Conservation (phyloP, 2,797 vertebrate genomes). For the Podarcis siculus region DNA sequence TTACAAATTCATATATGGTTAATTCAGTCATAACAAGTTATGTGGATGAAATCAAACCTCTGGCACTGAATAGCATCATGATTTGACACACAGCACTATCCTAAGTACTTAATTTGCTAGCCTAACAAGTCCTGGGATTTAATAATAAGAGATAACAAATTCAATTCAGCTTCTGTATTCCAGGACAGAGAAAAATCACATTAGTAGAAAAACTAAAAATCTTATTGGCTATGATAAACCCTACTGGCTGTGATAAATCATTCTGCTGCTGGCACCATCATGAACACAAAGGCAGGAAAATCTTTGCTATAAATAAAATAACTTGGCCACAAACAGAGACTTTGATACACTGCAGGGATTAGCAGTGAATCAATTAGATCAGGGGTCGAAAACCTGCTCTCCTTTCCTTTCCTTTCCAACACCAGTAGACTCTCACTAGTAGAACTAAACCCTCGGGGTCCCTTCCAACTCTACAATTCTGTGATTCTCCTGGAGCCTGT, state of each 20-base stretch:
- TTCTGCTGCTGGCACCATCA: neutral
- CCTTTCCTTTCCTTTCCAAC: neutral
- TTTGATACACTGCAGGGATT: neutral
- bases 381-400: neutral
- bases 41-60: neutral
- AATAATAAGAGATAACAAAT: neutral
- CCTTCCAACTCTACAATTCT: no score
- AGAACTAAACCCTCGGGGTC: no score
- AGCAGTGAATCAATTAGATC: neutral
- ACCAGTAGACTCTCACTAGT: no score
- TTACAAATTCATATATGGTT: neutral
- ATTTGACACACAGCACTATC: neutral
- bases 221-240: neutral
- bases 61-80: neutral
- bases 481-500: no score
- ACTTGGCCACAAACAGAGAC: neutral
- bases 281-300: neutral
- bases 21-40: neutral
- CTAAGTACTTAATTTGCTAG: neutral
- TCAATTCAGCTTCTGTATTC: neutral
- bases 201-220: neutral
- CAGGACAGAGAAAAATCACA: neutral
- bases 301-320: neutral
- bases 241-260: neutral
- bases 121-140: constrained; percentile 1